A percentile compares a stretch with the other conserved stretches of the same genome.
These are phyloP conservation scores for Tanytarsus gracilentus DNA, from an alignment of 2,888 invertebrate species.

Conservation along the genomic window DNA sequence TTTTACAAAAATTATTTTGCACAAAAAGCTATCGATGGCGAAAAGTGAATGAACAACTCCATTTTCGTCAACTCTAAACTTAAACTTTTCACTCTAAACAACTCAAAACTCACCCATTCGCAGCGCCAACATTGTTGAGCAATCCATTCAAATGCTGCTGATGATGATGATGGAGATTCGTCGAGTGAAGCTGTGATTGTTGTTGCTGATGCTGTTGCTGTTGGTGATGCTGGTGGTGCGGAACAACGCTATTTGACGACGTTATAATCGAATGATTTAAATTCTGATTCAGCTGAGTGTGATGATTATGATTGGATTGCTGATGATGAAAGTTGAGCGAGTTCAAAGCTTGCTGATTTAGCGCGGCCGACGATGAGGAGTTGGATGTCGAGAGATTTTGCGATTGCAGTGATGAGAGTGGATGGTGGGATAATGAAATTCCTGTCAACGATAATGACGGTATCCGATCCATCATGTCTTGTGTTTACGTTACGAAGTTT, in stretches of 20 bases:
- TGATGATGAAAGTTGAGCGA: conserved; percentile 35
- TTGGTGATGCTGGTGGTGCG: conserved; percentile 32
- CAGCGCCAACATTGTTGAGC: conserved; percentile 26
- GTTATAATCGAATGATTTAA: conserved; percentile 22
- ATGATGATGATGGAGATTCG: conserved; percentile 38
- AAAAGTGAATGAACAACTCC: background rate
- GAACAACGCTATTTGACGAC: conserved; percentile 25
- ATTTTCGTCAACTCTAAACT: too few relatives aligned
- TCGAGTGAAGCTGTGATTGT: conserved; percentile 36
- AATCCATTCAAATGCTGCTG: conserved; percentile 27
- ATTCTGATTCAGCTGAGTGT: conserved; percentile 24
- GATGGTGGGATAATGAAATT: conserved; percentile 42
- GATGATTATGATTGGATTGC: conserved; percentile 30
- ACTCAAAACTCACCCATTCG: conserved; percentile 23
- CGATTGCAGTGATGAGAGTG: conserved; percentile 39
- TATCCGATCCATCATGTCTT: conserved; percentile 44
- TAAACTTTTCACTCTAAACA: too few relatives aligned
- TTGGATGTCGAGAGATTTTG: conserved; percentile 35
- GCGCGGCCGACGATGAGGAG: conserved; percentile 34
- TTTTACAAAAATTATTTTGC: background rate
- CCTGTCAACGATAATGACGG: conserved; percentile 43
- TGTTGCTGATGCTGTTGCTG: conserved; percentile 25
- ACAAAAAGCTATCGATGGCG: background rate
- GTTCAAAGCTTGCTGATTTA: conserved; percentile 38
- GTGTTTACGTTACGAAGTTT: background rate